Base-by-base conservation (phyloP, 2,797 vertebrate genomes). In the Eulemur coronatus region DNA sequence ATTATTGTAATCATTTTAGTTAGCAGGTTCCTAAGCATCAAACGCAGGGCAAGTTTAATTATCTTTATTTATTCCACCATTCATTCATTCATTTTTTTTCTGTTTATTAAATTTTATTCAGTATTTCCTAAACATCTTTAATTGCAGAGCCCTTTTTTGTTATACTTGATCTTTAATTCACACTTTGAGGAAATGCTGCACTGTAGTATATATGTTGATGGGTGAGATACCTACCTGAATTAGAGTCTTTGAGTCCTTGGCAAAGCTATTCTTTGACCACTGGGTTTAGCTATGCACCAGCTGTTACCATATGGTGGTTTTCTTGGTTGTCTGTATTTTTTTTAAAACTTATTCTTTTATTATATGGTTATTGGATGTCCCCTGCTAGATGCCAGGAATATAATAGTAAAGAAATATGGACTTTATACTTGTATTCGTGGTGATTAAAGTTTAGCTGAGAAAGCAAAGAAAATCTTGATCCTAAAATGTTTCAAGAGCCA, bases 1-100 rank as follows among this genome's bases (percentile, higher is more conserved):
- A 78, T 61, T 91, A 89, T 63, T 96, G 61, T 84, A 73, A 79
- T 73, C 15, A 86, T 93, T 86, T 97, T 41, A 88, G 13, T 67
- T 92, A 88, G 17, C n/a, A 91, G 0, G 0, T 73, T 57, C 7
- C 67, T 55, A 69, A 17, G 13, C 73, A 52, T 79, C 70, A 81
- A 55, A 61, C 35, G 30, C 13, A 87, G 1, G 2, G 6, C 17
- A 76, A 92, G 4, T 84, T 43, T 17, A 89, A 11, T 85, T 94
- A 4, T 41, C 43, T 67, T 80, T 73, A 22, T 63, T 48, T 30
- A 67, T 55, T 84, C 15, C 3, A 30, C 87, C 9, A 59, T 33
- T 65, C 13, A 63, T 57, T 91, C 3, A 67, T 84, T 82, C 12
- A 43, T 43, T 11, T 82, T 35, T 50, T 50, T 11, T 10, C 11